phyloP scores from a whole-genome alignment of 2,797 vertebrate species.

The Sebastes steindachneri region DNA sequence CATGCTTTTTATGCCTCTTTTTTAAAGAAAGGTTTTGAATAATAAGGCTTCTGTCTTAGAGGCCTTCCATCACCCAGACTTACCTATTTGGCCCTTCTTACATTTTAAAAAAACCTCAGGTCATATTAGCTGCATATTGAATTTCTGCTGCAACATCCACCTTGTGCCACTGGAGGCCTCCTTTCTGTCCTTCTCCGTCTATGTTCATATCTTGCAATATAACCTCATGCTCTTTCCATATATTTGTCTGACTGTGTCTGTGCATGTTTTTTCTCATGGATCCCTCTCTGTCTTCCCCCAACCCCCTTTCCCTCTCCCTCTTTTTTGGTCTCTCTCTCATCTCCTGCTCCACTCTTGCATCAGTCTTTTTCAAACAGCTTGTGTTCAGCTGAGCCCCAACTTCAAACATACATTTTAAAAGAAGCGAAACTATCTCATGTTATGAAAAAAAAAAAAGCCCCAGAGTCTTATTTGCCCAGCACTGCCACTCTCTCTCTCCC shows the following conservation, averaged over 20 bases:
- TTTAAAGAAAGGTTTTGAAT: background rate
- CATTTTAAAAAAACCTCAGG: background rate
- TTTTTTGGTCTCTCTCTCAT: constrained; percentile 63
- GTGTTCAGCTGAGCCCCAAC: constrained; percentile 74
- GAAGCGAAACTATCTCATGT: constrained; percentile 81
- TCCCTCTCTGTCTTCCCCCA: constrained; percentile 24
- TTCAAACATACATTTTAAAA: constrained; percentile 83
- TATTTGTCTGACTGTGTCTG: constrained; percentile 37
- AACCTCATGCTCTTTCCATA: constrained; percentile 38
- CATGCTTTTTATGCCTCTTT: background rate
- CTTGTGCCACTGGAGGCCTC: constrained; percentile 60
- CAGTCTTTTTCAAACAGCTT: constrained; percentile 77
- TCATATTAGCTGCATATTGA: background rate
- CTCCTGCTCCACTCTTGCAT: constrained; percentile 74
- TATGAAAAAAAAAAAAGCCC: constrained; percentile 59
- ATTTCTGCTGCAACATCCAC: constrained; percentile 31
- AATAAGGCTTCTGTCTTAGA: background rate
- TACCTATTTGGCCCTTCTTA: background rate
- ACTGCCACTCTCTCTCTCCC: constrained; percentile 46
- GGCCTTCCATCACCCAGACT: background rate
- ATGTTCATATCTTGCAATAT: constrained; percentile 22
- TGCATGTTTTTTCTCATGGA: constrained; percentile 50
- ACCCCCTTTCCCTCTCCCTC: constrained; percentile 33
- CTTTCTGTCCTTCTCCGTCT: constrained; percentile 24
- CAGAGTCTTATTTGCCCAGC: constrained; percentile 78